These are phyloP conservation scores for Salvelinus fontinalis DNA, from an alignment of 2,113 vertebrate genomes.

Conservation along the genomic window DNA sequence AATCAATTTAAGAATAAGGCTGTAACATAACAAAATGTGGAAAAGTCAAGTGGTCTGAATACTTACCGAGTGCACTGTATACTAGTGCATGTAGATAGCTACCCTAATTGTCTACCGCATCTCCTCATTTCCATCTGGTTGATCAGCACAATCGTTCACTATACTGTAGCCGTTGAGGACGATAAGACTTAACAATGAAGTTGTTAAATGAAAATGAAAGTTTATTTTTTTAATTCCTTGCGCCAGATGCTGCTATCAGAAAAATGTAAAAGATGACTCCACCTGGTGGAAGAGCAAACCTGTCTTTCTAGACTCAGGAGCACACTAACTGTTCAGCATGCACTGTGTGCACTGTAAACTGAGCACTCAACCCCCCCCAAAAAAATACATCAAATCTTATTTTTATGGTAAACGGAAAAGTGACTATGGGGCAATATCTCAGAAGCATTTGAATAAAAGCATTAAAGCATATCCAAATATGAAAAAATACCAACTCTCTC, in stretches of 20 bases:
- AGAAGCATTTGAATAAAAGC: constrained; percentile 78
- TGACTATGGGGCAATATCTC: constrained; percentile 66
- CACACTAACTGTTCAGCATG: constrained; percentile 46
- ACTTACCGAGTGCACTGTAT: no score
- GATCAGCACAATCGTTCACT: constrained; percentile 33
- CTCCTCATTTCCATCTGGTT: constrained; percentile 35
- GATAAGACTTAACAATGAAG: constrained; percentile 55
- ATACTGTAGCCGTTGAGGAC: constrained; percentile 39
- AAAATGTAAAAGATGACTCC: constrained; percentile 4
- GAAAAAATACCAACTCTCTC: constrained; percentile 43
- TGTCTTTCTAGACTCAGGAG: constrained; percentile 19
- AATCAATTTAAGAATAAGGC: no score
- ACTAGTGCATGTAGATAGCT: neutral
- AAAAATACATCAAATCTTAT: constrained; percentile 57
- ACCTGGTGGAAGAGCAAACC: constrained; percentile 31
- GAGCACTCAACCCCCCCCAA: constrained; percentile 56
- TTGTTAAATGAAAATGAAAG: constrained; percentile 38
- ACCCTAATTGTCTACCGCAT: constrained; percentile 12
- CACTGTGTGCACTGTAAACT: constrained; percentile 40
- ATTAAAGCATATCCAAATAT: constrained; percentile 74
- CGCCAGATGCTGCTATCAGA: constrained; percentile 14
- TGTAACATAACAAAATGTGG: no score
- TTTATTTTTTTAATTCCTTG: constrained; percentile 52
- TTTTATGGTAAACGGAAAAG: constrained; percentile 70
- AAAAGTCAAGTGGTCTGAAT: no score